Evolutionary conservation across 1,140 invertebrate species (phyloP).

Genomic region (Littorina saxatilis): DNA sequence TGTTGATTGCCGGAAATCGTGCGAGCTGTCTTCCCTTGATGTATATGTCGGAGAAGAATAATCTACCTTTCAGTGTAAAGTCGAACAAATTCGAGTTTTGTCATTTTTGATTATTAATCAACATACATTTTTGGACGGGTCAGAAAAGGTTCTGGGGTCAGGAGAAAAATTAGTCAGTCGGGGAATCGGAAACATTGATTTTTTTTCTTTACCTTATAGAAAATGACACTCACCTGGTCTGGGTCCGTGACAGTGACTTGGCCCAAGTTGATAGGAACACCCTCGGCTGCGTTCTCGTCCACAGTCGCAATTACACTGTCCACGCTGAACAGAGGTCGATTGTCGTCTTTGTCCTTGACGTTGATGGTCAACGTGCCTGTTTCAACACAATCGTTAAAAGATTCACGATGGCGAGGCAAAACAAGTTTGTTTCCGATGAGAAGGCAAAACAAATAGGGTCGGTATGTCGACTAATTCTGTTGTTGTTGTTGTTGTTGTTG

Average conservation of each 20-base stretch:
- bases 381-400: background rate
- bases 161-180: background rate
- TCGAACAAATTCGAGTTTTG: background rate
- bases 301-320: background rate
- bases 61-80: too few species aligned
- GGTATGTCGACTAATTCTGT: too few species aligned
- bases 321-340: background rate
- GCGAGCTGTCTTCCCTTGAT: too few species aligned
- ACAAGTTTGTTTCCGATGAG: too few species aligned
- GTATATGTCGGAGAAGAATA: too few species aligned
- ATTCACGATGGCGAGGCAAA: background rate
- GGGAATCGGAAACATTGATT: background rate
- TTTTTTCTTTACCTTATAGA: too few species aligned
- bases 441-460: too few species aligned
- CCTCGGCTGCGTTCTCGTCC: conserved; percentile 18
- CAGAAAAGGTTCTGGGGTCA: background rate
- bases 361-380: conserved; percentile 4
- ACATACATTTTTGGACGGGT: background rate
- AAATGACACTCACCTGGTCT: conserved; percentile 12
- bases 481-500: too few species aligned
- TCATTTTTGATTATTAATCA: background rate
- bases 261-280: background rate
- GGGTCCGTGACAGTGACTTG: conserved; percentile 11
- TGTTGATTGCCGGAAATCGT: too few species aligned
- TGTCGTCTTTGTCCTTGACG: conserved; percentile 16